Evolutionary conservation across 2,797 vertebrate species (phyloP), one percentile per base, ranked within the genome.

Genomic region (Fistularia tabacaria): DNA sequence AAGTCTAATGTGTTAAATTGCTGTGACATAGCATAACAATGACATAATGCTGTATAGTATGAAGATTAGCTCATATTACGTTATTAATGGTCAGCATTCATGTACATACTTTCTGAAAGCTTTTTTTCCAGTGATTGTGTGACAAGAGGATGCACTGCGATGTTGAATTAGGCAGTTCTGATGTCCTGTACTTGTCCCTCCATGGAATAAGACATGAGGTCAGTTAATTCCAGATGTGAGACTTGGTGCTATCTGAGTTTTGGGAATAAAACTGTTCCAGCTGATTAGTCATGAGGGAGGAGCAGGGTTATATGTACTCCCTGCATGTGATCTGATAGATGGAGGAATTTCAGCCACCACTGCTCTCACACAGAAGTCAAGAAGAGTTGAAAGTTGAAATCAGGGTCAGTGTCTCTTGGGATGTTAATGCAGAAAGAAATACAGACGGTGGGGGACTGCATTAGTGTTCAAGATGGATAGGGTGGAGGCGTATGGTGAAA

Each of bases 361-460:
- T 42, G 59, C 52, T 68, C 62, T 62, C 59, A 4, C 51, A 46
- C 44, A 50, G 36, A 69, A 82, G 81, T 84, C 68, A 73, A 9
- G 14, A 49, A 63, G 67, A 84, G 82, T 80, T 83, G 64, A 83
- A 65, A 84, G 84, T 80, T 87, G 81, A 83, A 71, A 70, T 61
- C 46, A 56, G 47, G 84, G 82, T 83, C 76, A 81, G 51, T 10
- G 64, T 72, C 63, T 66, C 14, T 13, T 15, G 52, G 53, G 52
- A 65, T 59, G 14, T 15, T 56, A 61, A 79, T 54, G 51, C 36
- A 49, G 46, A 36, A 39, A n/a, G 36, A 57, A 40, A 41, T 7
- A 7, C 39, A 50, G 3, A 12, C 25, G 5, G 10, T 6, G 46
- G 38, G 12, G 37, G 45, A 43, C 6, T 10, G 13, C 4, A 11